phyloP scores from a whole-genome alignment of 2,797 vertebrate genomes.

The Malacoraja senta region DNA sequence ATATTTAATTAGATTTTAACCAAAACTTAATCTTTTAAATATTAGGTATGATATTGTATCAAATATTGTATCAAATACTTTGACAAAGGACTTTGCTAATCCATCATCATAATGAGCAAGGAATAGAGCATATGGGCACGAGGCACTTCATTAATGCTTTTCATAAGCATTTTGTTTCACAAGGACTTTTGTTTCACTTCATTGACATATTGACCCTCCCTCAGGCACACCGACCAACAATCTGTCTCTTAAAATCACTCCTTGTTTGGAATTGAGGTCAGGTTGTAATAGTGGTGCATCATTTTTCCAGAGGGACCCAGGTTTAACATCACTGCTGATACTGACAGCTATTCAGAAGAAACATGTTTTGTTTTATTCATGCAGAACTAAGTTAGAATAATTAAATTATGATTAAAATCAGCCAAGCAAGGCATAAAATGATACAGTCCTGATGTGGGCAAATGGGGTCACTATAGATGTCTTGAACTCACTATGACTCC shows the following conservation, averaged over 20 bases:
- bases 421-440: no score
- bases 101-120: not conserved
- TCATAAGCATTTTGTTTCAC: slow-evolving; percentile 19
- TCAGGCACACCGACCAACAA: not conserved
- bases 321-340: no score
- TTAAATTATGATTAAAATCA: no score
- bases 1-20: not conserved
- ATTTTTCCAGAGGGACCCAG: no score
- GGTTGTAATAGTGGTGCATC: not conserved
- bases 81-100: not conserved
- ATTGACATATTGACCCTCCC: not conserved
- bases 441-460: no score
- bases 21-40: not conserved
- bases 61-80: not conserved
- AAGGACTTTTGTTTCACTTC: not conserved
- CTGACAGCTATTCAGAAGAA: no score
- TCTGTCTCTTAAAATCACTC: not conserved
- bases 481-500: no score
- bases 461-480: no score
- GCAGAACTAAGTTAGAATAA: no score
- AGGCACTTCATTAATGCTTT: not conserved
- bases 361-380: no score
- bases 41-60: not conserved
- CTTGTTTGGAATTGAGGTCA: not conserved
- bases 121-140: not conserved